Base-by-base conservation (phyloP, 2,797 vertebrate species). In the Sylvia borin region DNA sequence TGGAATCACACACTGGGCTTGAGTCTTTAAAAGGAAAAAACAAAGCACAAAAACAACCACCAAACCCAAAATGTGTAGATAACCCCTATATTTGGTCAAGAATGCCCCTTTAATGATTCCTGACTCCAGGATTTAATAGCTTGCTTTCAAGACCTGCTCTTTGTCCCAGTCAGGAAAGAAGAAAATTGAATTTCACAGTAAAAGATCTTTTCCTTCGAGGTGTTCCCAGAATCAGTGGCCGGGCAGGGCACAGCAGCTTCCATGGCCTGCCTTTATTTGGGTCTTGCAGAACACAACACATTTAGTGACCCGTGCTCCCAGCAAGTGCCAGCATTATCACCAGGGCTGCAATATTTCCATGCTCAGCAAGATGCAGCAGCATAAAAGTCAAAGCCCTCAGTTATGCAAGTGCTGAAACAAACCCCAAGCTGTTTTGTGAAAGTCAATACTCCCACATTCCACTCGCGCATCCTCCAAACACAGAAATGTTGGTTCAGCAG, bases 401-500 rank as follows among this genome's bases (percentile, higher is more conserved):
- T 92, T 94, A 66, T 54, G 83, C 58, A 64, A 90, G 51, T 32
- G 26, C 64, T n/a, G 70, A 84, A 88, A 94, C 90, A 95, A 84
- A 95, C 91, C 40, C 2, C 85, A 78, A 91, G 83, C 92, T 95
- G 70, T 84, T 95, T 65, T 60, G 79, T 13, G 7, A 72, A 92
- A 96, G 92, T 66, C 90, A 95, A 54, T 80, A 86, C 94, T 97
- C 95, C 92, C 76, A 92, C 96, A 92, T 95, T 94, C 92, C 79
- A 29, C 73, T 75, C 70, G 51, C 0, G 4, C 90, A 95, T 84
- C 94, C 94, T 95, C 88, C 92, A 81, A 95, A 81, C 79, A 78
- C 73, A 92, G 81, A 95, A 90, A 77, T 55, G 88, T 93, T 90
- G 85, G 55, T 75, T 95, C 95, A 95, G 96, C 95, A 86, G 70